Base-by-base conservation (phyloP, 2,113 vertebrate species). In the Dipodomys ordii region DNA sequence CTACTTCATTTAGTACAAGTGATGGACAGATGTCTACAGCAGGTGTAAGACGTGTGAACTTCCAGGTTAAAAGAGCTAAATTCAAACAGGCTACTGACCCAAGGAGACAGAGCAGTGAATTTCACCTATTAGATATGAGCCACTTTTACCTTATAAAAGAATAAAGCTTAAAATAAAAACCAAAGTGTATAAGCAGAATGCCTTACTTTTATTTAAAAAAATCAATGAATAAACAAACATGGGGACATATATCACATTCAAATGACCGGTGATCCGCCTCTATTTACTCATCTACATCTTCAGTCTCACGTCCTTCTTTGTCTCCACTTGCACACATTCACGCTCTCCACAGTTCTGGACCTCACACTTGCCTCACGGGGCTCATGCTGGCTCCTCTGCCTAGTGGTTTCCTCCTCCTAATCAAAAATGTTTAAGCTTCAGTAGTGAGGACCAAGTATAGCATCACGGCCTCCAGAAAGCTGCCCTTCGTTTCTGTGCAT, bases 71-170 rank as follows among this genome's bases (percentile, higher is more conserved):
- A 91, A 3, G 20, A 69, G 62, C 27, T 87, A 60, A 89, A 83
- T 35, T 81, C 30, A 39, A 46, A 32, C 12, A 13, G 4, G 81
- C 9, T 19, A 19, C 25, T 76, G 28, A 76, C 35, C 20, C 35
- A 69, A 81, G 32, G 1, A 69, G 4, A 85, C 0, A 60, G 22
- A 11, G 65, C 10, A 44, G 6, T 35, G 10, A 94, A 69, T 67
- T 72, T 82, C 53, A 92, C 65, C 9, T 32, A 68, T 85, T 62
- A 83, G 23, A 25, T 77, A 83, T 49, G 64, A 67, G 27, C 3
- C 23, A 49, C 32, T 32, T 86, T 85, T 87, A 85, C 22, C 32
- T 79, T 92, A 90, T 12, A 71, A 60, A 87, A 77, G 5, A 91
- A 57, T 80, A 83, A 69, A 76, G 3, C 13, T 76, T 89, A 74